Evolutionary conservation across 2,888 invertebrate species (phyloP).

Genomic region (Phyllotreta striolata): DNA sequence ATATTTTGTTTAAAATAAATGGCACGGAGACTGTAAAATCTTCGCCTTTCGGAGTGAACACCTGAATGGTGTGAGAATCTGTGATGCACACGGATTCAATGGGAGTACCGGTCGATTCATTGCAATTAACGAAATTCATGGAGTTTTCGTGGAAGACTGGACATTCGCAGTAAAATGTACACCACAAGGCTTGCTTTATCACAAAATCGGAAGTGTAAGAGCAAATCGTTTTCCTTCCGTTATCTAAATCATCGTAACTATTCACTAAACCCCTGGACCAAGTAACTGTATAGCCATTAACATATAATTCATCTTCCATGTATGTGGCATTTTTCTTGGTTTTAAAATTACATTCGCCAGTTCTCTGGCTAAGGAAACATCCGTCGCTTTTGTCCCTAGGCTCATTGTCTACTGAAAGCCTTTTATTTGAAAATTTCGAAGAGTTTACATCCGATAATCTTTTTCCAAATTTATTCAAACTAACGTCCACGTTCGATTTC

Average conservation of each 20-base stretch:
- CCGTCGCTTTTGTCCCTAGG: constrained; percentile 29
- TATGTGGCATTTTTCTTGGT: constrained; percentile 51
- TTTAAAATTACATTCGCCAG: constrained; percentile 25
- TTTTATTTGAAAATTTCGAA: constrained; percentile 44
- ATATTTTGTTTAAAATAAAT: constrained; percentile 80
- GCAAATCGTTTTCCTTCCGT: constrained; percentile 67
- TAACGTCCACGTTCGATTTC: constrained; percentile 48
- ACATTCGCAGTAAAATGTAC: constrained; percentile 68
- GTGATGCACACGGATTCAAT: constrained; percentile 76
- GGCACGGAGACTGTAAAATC: constrained; percentile 85
- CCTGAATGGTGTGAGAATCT: constrained; percentile 78
- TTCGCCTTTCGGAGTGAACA: constrained; percentile 81
- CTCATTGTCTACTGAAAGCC: constrained; percentile 43
- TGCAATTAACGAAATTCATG: constrained; percentile 58
- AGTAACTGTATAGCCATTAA: constrained; percentile 83
- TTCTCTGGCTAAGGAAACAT: neutral
- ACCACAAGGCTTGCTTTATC: constrained; percentile 83
- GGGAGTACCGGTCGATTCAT: constrained; percentile 61
- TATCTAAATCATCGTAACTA: constrained; percentile 62
- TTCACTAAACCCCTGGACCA: constrained; percentile 75
- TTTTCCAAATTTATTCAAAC: constrained; percentile 50
- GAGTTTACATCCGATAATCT: constrained; percentile 51
- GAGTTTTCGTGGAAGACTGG: constrained; percentile 62
- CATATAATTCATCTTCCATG: constrained; percentile 88
- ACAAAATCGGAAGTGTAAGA: constrained; percentile 85